Conservation (phyloP, 2,888 invertebrate genomes). For the Iphiclides podalirius region DNA sequence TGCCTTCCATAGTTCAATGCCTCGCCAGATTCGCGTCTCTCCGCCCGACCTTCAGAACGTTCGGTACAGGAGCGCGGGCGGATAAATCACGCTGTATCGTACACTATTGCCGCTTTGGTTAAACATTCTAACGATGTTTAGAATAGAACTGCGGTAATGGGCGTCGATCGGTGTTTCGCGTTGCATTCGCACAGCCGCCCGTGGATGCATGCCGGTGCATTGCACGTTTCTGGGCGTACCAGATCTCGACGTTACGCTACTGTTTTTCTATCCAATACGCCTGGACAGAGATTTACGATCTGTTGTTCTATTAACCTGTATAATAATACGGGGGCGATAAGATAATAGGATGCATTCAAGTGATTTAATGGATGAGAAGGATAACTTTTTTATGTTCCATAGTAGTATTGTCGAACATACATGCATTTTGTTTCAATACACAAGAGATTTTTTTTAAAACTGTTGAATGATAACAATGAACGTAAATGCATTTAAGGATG, state of each 20-base stretch:
- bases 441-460: too few relatives aligned
- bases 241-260: slow-evolving; percentile 7
- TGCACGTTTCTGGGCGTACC: slow-evolving; percentile 5
- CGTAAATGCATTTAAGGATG: too few relatives aligned
- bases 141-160: not conserved
- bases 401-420: too few relatives aligned
- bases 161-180: not conserved
- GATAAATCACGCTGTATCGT: slow-evolving; percentile 30
- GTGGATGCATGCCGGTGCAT: not conserved
- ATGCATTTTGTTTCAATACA: too few relatives aligned
- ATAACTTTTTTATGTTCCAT: not conserved
- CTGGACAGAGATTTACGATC: slow-evolving; percentile 5
- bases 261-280: slow-evolving; percentile 3
- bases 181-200: slow-evolving; percentile 3
- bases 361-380: not conserved
- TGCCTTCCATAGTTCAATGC: slow-evolving; percentile 68
- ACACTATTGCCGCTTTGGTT: slow-evolving; percentile 10
- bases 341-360: not conserved
- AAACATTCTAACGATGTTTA: not conserved
- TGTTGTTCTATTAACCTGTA: slow-evolving; percentile 15
- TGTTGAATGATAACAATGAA: too few relatives aligned
- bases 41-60: slow-evolving; percentile 55
- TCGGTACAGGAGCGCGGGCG: too few relatives aligned
- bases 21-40: slow-evolving; percentile 50
- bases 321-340: slow-evolving; percentile 1